Conservation (phyloP, 53 echinoderm and acorn worm genomes). For the Holothuria leucospilota region DNA sequence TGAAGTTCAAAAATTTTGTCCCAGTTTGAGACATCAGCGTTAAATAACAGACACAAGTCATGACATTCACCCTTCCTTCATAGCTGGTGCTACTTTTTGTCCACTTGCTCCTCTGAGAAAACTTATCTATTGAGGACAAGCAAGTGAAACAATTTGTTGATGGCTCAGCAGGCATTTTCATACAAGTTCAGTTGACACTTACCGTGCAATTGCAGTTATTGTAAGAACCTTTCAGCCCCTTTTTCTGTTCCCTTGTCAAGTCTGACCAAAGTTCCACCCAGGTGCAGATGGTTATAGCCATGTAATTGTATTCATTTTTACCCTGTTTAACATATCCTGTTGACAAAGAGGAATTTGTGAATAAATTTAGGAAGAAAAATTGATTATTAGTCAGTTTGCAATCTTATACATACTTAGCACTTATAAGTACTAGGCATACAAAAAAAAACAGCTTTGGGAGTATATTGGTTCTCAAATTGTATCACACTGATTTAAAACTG, state of each 20-base stretch:
- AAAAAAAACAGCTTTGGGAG: no score
- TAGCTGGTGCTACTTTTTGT: no score
- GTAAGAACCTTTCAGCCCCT: slow-evolving; percentile 59
- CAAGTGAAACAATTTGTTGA: background rate
- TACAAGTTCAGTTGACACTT: slow-evolving; percentile 6
- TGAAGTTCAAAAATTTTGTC: no score
- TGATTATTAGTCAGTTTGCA: background rate
- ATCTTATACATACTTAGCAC: background rate
- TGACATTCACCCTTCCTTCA: no score
- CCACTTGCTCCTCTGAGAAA: no score
- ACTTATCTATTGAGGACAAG: no score
- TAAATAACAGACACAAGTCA: no score
- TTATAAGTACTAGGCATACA: background rate
- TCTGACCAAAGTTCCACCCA: slow-evolving; percentile 65
- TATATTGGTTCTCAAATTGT: no score
- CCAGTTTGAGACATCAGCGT: no score
- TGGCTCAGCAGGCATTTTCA: background rate
- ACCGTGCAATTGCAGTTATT: slow-evolving; percentile 56
- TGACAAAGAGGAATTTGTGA: no score
- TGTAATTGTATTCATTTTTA: background rate
- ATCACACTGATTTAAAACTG: no score
- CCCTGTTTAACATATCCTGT: background rate
- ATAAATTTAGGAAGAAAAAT: no score
- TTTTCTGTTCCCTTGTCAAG: slow-evolving; percentile 51
- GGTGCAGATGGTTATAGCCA: slow-evolving; percentile 52